Base-by-base conservation (phyloP, 2,888 invertebrate species). In the Branchinecta sandiegonensis region DNA sequence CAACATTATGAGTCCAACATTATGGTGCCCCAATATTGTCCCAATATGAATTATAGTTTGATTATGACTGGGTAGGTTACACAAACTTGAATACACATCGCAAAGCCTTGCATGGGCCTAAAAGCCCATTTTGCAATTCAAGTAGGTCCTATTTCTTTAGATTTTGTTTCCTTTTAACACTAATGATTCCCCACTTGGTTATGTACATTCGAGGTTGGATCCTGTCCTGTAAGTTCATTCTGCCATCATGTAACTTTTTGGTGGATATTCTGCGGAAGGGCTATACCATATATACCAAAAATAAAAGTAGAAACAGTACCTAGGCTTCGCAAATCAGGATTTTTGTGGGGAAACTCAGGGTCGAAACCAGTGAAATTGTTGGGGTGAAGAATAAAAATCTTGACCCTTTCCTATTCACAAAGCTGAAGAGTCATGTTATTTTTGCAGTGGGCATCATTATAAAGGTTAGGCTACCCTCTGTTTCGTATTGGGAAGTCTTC, bases 281-380 rank as follows among this genome's bases (percentile, higher is more conserved):
- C 50, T n/a, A 48, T 48, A 48, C 50, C 11, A 48, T n/a, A n/a
- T 48, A 48, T 48, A 48, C 50, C n/a, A 11, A 48, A 48, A 11
- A 48, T 48, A 48, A n/a, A 11, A 48, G 50, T n/a, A 48, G 50
- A 48, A 48, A 48, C n/a, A 48, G 50, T 48, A 48, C 50, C n/a
- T 48, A 48, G 50, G 50, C 50, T 48, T 11, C 11, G 50, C 50
- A 48, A 48, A 48, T 48, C 50, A 48, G 50, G 50, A 48, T 48
- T 48, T 48, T 48, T 48, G n/a, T 48, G 50, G 50, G 50, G 50
- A 48, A 48, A 48, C 50, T 48, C 50, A 48, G 50, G 50, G 50
- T 48, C 50, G n/a, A 48, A 48, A 48, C 50, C 50, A 48, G 50
- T n/a, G n/a, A n/a, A n/a, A n/a, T n/a, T n/a, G n/a, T n/a, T n/a